phyloP scores from a whole-genome alignment of 2,113 vertebrate species.

The Podilymbus podiceps region DNA sequence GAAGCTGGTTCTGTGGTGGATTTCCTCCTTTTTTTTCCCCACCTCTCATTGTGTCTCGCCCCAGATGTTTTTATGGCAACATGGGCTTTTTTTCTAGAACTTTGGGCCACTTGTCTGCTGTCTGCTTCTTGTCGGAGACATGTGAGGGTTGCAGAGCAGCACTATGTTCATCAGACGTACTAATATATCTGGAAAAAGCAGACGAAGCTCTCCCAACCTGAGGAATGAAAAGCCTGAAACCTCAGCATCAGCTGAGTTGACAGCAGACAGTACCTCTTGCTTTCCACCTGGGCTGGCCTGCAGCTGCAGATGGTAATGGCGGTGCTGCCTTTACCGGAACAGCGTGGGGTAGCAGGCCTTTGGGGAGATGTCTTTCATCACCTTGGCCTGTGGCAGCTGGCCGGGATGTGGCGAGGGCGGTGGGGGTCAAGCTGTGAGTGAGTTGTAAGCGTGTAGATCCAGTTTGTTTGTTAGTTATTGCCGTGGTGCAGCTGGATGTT shows the following conservation, averaged over 20 bases:
- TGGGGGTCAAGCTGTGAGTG: neutral
- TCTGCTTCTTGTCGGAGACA: neutral
- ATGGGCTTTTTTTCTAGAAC: neutral
- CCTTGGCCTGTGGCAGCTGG: neutral
- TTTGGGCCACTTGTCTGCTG: neutral
- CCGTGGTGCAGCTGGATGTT: accelerated
- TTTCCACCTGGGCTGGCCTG: neutral
- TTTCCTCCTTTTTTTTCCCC: neutral
- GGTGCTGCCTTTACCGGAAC: neutral
- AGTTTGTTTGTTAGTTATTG: accelerated
- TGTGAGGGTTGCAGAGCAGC: neutral
- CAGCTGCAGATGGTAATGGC: neutral
- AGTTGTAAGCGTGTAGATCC: neutral
- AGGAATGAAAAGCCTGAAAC: neutral
- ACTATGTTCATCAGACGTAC: neutral
- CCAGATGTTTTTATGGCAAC: neutral
- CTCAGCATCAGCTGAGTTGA: neutral
- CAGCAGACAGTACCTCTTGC: neutral
- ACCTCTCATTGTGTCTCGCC: neutral
- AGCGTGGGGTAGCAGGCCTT: neutral
- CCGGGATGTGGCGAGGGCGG: neutral
- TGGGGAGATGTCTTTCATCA: neutral
- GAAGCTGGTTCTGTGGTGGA: neutral
- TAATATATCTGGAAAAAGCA: neutral
- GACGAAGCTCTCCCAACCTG: neutral